A percentile compares a stretch with the other conserved stretches of the same genome.
Evolutionary conservation across 2,113 vertebrate genomes (phyloP).

Genomic region (Taurulus bubalis): DNA sequence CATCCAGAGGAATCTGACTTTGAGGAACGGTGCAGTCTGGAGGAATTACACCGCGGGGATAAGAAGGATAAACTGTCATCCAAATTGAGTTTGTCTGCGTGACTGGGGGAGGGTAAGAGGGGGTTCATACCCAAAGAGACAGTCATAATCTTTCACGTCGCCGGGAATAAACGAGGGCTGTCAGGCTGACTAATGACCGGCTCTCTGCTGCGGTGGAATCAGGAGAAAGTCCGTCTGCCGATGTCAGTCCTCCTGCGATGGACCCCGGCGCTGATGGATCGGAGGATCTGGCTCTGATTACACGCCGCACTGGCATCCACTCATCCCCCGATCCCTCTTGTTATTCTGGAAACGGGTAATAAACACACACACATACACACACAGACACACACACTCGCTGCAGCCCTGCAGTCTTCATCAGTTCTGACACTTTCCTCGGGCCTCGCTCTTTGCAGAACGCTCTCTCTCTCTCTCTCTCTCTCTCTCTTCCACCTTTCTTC

Average conservation of each 20-base stretch:
- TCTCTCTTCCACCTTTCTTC: not conserved
- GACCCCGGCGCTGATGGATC: conserved; percentile 64
- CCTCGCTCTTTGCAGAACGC: conserved; percentile 16
- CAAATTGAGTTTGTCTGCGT: conserved; percentile 54
- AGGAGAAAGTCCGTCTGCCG: conserved; percentile 56
- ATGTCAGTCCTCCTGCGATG: conserved; percentile 63
- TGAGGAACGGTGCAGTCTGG: conserved; percentile 13
- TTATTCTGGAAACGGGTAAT: conserved; percentile 65
- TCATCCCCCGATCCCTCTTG: conserved; percentile 57
- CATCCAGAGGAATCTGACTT: conserved; percentile 7
- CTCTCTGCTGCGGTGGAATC: conserved; percentile 70
- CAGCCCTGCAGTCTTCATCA: conserved; percentile 34
- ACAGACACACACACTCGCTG: conserved; percentile 1
- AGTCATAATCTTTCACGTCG: conserved; percentile 68
- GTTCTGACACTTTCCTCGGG: conserved; percentile 36
- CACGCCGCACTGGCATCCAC: conserved; percentile 58
- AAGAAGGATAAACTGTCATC: conserved; percentile 45
- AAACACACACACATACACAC: conserved; percentile 42
- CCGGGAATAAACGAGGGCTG: conserved; percentile 65
- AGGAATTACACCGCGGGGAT: conserved; percentile 45
- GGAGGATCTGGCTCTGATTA: conserved; percentile 76
- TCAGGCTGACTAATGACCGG: conserved; percentile 76
- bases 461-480: not conserved
- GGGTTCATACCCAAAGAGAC: conserved; percentile 58
- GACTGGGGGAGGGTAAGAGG: conserved; percentile 8